phyloP scores from a whole-genome alignment of 2,113 vertebrate species.

The Bostrychus sinensis region DNA sequence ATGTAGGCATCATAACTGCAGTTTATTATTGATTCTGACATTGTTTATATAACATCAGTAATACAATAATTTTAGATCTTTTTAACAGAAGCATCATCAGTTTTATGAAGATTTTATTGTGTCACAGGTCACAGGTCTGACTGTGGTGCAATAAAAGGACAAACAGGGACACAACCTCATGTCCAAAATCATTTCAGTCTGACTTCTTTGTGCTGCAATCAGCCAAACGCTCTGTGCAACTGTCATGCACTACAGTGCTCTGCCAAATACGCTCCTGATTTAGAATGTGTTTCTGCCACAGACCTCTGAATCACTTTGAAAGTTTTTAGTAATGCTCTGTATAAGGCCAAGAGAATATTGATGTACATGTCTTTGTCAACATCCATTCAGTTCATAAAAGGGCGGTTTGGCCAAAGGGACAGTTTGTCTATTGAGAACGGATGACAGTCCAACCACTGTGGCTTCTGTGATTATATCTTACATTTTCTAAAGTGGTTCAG shows the following conservation, averaged over 20 bases:
- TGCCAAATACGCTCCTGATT: constrained; percentile 66
- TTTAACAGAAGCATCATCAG: constrained; percentile 41
- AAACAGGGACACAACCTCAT: constrained; percentile 48
- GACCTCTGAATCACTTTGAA: constrained; percentile 72
- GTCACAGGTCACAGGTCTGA: constrained; percentile 4
- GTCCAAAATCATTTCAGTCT: constrained; percentile 37
- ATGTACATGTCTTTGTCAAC: constrained; percentile 78
- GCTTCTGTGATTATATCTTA: constrained; percentile 71
- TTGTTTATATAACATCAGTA: neutral
- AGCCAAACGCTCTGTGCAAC: constrained; percentile 46
- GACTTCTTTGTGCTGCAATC: constrained; percentile 53
- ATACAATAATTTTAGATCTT: neutral
- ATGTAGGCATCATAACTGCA: neutral
- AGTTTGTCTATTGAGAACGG: constrained; percentile 70
- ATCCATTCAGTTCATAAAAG: constrained; percentile 62
- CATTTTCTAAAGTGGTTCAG: constrained; percentile 68
- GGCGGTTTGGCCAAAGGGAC: constrained; percentile 71
- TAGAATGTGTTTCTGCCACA: constrained; percentile 71
- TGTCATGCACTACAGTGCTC: constrained; percentile 36
- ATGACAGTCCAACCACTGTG: constrained; percentile 69
- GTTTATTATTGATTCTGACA: neutral
- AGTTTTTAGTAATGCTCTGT: constrained; percentile 66
- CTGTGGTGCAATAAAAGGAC: constrained; percentile 49
- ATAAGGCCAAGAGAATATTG: constrained; percentile 66
- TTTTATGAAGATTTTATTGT: constrained; percentile 9